Conservation (phyloP, 2,797 vertebrate genomes). For the Takifugu rubripes region DNA sequence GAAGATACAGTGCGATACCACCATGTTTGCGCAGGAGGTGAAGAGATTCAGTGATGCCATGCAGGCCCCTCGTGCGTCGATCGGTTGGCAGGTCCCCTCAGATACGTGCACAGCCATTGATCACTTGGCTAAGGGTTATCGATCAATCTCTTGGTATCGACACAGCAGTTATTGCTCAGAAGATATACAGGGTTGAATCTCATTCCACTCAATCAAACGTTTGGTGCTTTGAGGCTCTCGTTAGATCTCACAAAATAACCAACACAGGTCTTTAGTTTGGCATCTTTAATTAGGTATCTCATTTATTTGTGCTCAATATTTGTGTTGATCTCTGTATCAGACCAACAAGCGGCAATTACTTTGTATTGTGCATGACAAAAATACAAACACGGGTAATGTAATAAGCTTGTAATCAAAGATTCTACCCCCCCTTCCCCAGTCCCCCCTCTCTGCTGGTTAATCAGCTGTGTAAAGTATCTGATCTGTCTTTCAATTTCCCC, state of each 20-base stretch:
- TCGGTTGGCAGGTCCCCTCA: slow-evolving; percentile 56
- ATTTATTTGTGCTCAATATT: too few species aligned
- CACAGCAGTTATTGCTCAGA: slow-evolving; percentile 56
- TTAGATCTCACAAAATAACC: too few species aligned
- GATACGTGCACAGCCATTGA: slow-evolving; percentile 41
- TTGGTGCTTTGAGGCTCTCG: too few species aligned
- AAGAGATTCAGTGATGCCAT: slow-evolving; percentile 63
- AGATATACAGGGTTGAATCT: slow-evolving; percentile 39
- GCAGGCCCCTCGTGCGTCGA: slow-evolving; percentile 70
- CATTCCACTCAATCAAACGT: slow-evolving; percentile 28
- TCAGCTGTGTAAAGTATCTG: slow-evolving; percentile 93
- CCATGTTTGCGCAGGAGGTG: slow-evolving; percentile 56
- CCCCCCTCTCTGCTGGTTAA: slow-evolving; percentile 81
- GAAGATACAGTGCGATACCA: slow-evolving; percentile 44
- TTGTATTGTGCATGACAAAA: slow-evolving; percentile 9
- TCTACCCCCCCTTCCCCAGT: slow-evolving; percentile 20
- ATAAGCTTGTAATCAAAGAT: slow-evolving; percentile 39
- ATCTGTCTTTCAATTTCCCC: slow-evolving; percentile 95
- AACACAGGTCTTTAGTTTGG: too few species aligned
- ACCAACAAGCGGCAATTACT: background rate
- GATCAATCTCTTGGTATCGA: slow-evolving; percentile 70
- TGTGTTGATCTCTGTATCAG: background rate
- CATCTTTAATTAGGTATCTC: too few species aligned
- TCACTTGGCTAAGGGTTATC: slow-evolving; percentile 70
- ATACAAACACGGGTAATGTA: slow-evolving; percentile 32